Evolutionary conservation across 2,797 vertebrate species (phyloP), one percentile per base, ranked within the genome.

Genomic region (Aulostomus chinensis): DNA sequence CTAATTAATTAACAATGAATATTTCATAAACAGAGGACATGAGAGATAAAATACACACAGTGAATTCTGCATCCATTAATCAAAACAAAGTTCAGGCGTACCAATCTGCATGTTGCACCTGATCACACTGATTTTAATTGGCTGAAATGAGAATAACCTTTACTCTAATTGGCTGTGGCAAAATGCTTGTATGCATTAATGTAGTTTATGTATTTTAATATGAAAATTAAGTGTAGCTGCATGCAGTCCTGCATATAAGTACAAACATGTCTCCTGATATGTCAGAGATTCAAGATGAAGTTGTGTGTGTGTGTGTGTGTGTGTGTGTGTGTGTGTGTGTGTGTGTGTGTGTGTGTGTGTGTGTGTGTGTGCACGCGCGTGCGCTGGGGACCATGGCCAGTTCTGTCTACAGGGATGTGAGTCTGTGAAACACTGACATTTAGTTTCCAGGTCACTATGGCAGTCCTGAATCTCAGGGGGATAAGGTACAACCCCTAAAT

Each of bases 141-240:
- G 83, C 54, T 72, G 13, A 52, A 76, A 79, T 58, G 59, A 75
- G 50, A 29, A 58, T 70, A 56, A 83, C 80, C 81, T 87, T 85
- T 75, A 16, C 42, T 76, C 24, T 81, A 80, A 83, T 78, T 88
- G 78, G 78, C 62, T 57, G 51, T 18, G 57, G 41, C 20, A 17
- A 39, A 46, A 34, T 36, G 30, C 33, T n/a, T 54, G 35, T 16
- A 39, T 48, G 38, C 20, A 28, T 64, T 17, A 68, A 52, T 58
- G 50, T 20, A 21, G 22, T 30, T 4, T 20, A 48, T 6, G 15
- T 34, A 11, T 58, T 74, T 50, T 51, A 63, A 72, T 60, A 39
- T 10, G 37, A 33, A 5, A 15, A 45, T 56, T 36, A 38, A 30
- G 11, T 41, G 28, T 34, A 7, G 36, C 30, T 28, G 36, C 56